Base-by-base conservation (phyloP, 92 coral and sea anemone species). In the Nematostella vectensis region DNA sequence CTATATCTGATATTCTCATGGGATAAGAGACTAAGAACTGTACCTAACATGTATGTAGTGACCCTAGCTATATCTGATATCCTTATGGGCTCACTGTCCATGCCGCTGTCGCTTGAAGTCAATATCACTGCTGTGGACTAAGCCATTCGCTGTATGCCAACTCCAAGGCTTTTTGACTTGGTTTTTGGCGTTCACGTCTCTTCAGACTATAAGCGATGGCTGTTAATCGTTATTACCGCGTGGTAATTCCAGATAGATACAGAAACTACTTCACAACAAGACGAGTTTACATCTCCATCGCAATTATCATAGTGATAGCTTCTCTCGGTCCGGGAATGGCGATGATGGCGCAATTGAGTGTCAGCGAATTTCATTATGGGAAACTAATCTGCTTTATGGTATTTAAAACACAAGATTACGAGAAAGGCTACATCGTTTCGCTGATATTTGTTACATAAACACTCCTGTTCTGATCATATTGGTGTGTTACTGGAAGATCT, bases 151-250 rank as follows among this genome's bases (percentile, higher is more conserved):
- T 3, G 72, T 76, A 25, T 85, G 95, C 39, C 95, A 80, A 17
- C 58, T 75, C 43, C 88, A 85, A 43, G 88, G 95, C 4, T 85
- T 80, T 51, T 85, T 80, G 39, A 50, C 73, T 29, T 85, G 80
- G 16, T 68, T 85, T 47, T 69, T 68, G 9, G 95, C 95, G 3
- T 51, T 85, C 0, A 65, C 69, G 20, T 85, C 95, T 85, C 31
- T 82, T 71, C 27, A 74, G 69, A 8, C 80, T 85, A 84, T 75
- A 83, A 1, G 95, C 95, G 19, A 80, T 87, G 54, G 95, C 95
- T 15, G 43, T 80, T 1, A 80, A 85, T 52, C 80, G 95, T 2
- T 85, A 75, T 39, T 85, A 75, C 29, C 78, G 75, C 22, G 88
- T 85, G 31, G 95, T 80, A 3, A 75, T 53, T 31, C 84, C 95